A percentile compares a stretch with the other conserved stretches of the same genome.
phyloP scores from a whole-genome alignment of 2,797 vertebrate species.

The Phoeniculus purpureus region DNA sequence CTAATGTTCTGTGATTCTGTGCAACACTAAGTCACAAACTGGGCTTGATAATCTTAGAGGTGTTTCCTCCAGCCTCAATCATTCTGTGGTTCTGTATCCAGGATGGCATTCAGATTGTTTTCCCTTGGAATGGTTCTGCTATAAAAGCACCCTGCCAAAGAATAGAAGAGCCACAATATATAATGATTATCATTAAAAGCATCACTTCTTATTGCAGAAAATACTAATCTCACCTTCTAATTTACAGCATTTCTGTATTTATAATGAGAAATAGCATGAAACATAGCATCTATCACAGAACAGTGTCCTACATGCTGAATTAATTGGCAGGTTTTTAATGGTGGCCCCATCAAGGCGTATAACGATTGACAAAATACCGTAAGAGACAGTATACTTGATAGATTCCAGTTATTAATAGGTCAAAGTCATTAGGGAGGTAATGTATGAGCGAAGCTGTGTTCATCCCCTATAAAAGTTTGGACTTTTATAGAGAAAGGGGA shows the following conservation, averaged over 20 bases:
- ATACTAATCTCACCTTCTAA: constrained; percentile 53
- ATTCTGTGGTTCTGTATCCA: background rate
- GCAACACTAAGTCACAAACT: too few species aligned
- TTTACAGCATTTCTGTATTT: constrained; percentile 52
- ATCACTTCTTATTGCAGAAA: constrained; percentile 45
- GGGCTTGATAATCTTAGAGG: too few species aligned
- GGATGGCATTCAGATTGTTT: background rate
- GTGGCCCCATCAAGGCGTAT: constrained; percentile 59
- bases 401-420: constrained; percentile 69
- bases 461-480: constrained; percentile 47
- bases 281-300: constrained; percentile 26
- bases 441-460: constrained; percentile 32
- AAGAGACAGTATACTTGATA: constrained; percentile 61
- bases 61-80: too few species aligned
- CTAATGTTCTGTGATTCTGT: too few species aligned
- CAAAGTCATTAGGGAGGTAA: constrained; percentile 67
- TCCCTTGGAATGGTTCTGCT: background rate
- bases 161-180: background rate
- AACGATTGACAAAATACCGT: constrained; percentile 66
- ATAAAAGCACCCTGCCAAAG: background rate
- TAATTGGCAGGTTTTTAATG: constrained; percentile 70
- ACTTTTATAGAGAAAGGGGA: constrained; percentile 12
- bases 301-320: constrained; percentile 57
- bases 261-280: constrained; percentile 43
- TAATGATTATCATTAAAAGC: constrained; percentile 3